phyloP scores from a whole-genome alignment of 2,797 vertebrate species.

The Coregonus sp. region DNA sequence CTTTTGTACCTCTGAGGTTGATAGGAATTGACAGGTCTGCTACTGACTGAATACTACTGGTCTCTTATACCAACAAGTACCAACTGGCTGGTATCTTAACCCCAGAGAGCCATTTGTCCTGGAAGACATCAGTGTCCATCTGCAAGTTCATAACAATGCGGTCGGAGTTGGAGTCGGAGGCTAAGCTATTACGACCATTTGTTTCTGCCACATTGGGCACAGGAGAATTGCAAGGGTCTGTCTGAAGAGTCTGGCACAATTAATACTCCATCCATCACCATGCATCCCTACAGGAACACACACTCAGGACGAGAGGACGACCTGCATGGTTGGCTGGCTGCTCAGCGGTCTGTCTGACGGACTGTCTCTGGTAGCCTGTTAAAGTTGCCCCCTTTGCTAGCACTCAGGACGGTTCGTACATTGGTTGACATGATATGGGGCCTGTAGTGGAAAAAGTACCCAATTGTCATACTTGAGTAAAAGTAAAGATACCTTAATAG shows the following conservation, averaged over 20 bases:
- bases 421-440: conserved; percentile 26
- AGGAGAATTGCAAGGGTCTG: conserved; percentile 56
- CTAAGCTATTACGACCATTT: conserved; percentile 58
- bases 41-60: neutral
- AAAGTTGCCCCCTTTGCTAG: conserved; percentile 55
- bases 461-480: too few relatives aligned
- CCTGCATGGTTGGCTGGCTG: conserved; percentile 33
- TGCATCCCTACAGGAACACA: neutral
- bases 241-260: conserved; percentile 57
- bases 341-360: conserved; percentile 15
- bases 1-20: conserved; percentile 35
- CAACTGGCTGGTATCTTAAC: conserved; percentile 22
- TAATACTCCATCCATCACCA: conserved; percentile 63
- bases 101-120: conserved; percentile 43
- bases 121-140: conserved; percentile 50
- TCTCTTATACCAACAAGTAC: neutral
- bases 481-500: too few relatives aligned
- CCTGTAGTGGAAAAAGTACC: neutral
- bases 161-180: conserved; percentile 15
- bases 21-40: conserved; percentile 44
- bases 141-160: conserved; percentile 61
- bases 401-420: conserved; percentile 34
- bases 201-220: conserved; percentile 69
- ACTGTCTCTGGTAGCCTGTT: conserved; percentile 42
- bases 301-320: neutral